These are phyloP conservation scores for Oreonectes daqikongensis DNA, from an alignment of 2,797 vertebrate species.

Conservation along the genomic window DNA sequence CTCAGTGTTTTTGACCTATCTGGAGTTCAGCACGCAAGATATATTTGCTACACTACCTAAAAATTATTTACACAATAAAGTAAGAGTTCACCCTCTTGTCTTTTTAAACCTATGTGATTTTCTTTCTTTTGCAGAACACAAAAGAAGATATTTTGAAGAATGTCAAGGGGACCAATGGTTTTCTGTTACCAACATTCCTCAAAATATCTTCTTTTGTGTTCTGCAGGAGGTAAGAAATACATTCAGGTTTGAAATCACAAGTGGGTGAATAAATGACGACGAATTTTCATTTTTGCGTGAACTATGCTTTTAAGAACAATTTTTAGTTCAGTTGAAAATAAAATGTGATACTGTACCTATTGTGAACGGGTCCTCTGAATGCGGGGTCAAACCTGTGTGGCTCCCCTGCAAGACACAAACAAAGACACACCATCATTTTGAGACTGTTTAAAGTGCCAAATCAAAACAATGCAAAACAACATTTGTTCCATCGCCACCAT, in stretches of 20 bases:
- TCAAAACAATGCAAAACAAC: not conserved
- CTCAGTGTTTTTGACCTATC: not conserved
- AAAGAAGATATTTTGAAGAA: too few species aligned
- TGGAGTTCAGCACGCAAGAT: not conserved
- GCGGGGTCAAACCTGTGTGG: constrained; percentile 88
- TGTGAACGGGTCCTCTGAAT: constrained; percentile 89
- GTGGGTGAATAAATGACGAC: too few species aligned
- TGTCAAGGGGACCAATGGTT: too few species aligned
- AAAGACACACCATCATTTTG: constrained; percentile 5
- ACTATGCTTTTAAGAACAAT: too few species aligned
- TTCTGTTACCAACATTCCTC: too few species aligned
- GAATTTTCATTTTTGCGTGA: too few species aligned
- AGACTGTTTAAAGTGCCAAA: not conserved
- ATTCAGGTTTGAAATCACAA: too few species aligned
- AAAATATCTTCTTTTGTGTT: too few species aligned
- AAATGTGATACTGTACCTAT: constrained; percentile 78
- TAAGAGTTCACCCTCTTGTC: too few species aligned
- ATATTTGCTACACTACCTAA: not conserved
- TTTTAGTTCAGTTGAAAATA: not conserved
- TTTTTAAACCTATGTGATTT: too few species aligned
- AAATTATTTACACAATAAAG: not conserved
- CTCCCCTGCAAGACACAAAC: constrained; percentile 83
- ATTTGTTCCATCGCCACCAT: not conserved
- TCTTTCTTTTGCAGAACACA: too few species aligned
- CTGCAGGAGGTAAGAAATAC: too few species aligned